Percentiles rank a stretch among this genome's conserved stretches.
phyloP scores from a whole-genome alignment of 1,140 invertebrate genomes.

The Euura lappo region DNA sequence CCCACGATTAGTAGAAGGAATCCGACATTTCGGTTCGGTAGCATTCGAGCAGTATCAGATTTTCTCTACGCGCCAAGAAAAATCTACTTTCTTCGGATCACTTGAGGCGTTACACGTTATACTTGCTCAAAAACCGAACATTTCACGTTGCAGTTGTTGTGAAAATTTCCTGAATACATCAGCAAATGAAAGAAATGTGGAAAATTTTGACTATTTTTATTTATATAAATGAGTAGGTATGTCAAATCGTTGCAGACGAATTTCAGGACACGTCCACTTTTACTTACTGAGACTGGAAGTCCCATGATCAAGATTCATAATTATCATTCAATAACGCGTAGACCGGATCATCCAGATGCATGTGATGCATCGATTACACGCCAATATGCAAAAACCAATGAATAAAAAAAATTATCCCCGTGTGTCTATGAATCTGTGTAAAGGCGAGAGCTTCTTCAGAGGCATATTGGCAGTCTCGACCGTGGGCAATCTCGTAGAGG shows the following conservation, averaged over 20 bases:
- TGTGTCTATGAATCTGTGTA: constrained; percentile 2
- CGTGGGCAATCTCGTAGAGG: constrained; percentile 31
- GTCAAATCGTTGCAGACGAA: not conserved
- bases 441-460: constrained; percentile 9
- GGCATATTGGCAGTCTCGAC: constrained; percentile 51
- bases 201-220: too few relatives aligned
- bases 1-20: too few relatives aligned
- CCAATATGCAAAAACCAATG: not conserved
- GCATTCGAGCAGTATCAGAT: too few relatives aligned
- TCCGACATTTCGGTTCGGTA: too few relatives aligned
- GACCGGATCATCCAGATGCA: not conserved
- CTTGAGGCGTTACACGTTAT: too few relatives aligned
- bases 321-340: not conserved
- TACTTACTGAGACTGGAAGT: not conserved
- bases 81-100: too few relatives aligned
- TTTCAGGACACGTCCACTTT: not conserved
- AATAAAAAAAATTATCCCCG: not conserved
- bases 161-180: too few relatives aligned
- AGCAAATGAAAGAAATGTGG: too few relatives aligned
- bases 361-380: not conserved
- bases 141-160: too few relatives aligned
- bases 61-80: too few relatives aligned
- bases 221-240: not conserved
- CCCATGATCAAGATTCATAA: not conserved
- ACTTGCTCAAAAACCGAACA: too few relatives aligned